Percentiles rank a stretch among this genome's conserved stretches.
Evolutionary conservation across 1,140 invertebrate species (phyloP).

Genomic region (Pseudachorutes palmiensis): DNA sequence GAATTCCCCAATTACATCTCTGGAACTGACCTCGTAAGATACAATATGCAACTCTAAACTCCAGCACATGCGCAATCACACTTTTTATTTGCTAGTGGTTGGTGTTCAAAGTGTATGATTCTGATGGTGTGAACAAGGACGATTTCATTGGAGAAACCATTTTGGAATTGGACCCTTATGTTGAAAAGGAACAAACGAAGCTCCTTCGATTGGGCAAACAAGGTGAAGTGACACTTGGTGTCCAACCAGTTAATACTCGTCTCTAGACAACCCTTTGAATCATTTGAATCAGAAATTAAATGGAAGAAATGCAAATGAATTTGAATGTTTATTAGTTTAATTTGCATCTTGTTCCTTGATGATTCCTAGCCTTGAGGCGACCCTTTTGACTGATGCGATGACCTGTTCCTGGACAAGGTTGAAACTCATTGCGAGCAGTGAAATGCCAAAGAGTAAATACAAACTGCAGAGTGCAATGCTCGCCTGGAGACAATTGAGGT

Average conservation of each 20-base stretch:
- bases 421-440: conserved; percentile 95
- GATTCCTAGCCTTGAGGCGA: conserved; percentile 72
- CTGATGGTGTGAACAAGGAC: conserved; percentile 23
- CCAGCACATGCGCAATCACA: too few species aligned
- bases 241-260: neutral
- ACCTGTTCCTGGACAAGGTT: conserved; percentile 91
- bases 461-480: conserved; percentile 86
- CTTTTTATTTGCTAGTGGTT: conserved; percentile 15
- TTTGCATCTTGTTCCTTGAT: conserved; percentile 59
- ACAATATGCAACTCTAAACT: too few species aligned
- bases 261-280: neutral
- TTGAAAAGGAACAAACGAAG: neutral
- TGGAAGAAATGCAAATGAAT: conserved; percentile 1
- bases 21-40: conserved; percentile 19
- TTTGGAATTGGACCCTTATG: conserved; percentile 24
- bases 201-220: neutral
- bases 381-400: conserved; percentile 62
- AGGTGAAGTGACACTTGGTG: conserved; percentile 6
- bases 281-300: neutral
- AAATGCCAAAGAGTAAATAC: conserved; percentile 92
- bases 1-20: conserved; percentile 33
- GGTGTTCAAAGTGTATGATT: conserved; percentile 28
- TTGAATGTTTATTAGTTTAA: neutral
- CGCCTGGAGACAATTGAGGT: conserved; percentile 40
- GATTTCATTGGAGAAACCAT: conserved; percentile 29